Percentiles rank a stretch among this genome's conserved stretches.
phyloP scores from a whole-genome alignment of 2,888 invertebrate species.

The Acheta domesticus region DNA sequence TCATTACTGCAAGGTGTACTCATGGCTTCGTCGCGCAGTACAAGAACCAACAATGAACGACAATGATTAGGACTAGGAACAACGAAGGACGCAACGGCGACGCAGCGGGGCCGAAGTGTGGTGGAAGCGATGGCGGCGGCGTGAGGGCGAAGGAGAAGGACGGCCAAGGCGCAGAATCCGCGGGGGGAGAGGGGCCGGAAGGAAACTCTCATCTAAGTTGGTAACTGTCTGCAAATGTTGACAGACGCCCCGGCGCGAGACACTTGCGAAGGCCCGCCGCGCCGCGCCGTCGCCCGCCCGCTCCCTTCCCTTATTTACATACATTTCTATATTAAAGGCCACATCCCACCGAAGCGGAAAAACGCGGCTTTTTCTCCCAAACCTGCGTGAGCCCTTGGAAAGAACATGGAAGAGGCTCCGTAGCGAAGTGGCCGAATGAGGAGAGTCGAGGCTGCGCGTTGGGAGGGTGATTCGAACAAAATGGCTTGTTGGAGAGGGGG shows the following conservation, averaged over 20 bases:
- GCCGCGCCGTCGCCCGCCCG: not conserved
- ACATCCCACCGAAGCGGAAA: not conserved
- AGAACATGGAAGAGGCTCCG: no score
- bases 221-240: constrained; percentile 18
- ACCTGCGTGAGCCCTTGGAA: no score
- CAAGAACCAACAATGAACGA: no score
- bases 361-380: no score
- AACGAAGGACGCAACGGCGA: not conserved
- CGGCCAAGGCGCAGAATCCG: not conserved
- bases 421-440: no score
- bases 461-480: no score
- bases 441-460: no score
- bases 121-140: not conserved
- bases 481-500: no score
- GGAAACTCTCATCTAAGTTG: constrained; percentile 18
- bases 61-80: not conserved
- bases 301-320: not conserved
- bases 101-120: not conserved
- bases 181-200: not conserved
- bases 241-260: not conserved
- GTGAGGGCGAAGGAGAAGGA: not conserved
- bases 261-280: no score
- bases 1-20: no score
- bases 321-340: constrained; percentile 9
- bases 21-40: no score